Conservation (phyloP, 2,888 invertebrate species). For the Nomada flava region DNA sequence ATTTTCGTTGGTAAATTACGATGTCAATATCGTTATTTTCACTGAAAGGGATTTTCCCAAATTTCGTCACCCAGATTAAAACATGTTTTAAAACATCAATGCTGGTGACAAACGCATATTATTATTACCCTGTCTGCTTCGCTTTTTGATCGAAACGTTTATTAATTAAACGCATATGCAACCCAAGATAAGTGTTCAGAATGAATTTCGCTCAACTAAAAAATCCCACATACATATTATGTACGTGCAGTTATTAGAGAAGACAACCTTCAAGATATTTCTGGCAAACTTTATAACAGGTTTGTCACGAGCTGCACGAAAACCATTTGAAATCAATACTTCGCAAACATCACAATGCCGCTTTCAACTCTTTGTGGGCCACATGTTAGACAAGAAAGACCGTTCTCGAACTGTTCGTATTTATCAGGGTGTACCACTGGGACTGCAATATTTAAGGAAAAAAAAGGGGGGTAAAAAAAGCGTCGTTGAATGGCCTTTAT, state of each 20-base stretch:
- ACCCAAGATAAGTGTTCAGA: too few species aligned
- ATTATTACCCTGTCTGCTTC: too few species aligned
- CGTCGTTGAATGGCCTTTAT: slow-evolving; percentile 40
- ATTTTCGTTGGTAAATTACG: background rate
- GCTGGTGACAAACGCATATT: too few species aligned
- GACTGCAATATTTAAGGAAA: slow-evolving; percentile 36
- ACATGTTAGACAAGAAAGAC: slow-evolving; percentile 17
- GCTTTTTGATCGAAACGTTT: too few species aligned
- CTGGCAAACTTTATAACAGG: background rate
- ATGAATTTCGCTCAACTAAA: too few species aligned
- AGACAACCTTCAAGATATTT: background rate
- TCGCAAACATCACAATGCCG: slow-evolving; percentile 20
- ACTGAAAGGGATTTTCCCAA: too few species aligned
- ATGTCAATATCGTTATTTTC: background rate
- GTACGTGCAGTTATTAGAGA: too few species aligned
- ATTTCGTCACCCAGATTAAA: too few species aligned
- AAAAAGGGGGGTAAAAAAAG: slow-evolving; percentile 15
- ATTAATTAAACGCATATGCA: too few species aligned
- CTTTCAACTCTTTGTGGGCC: slow-evolving; percentile 25
- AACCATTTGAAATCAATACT: slow-evolving; percentile 21
- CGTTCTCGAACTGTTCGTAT: slow-evolving; percentile 35
- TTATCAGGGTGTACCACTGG: slow-evolving; percentile 31
- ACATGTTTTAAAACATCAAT: too few species aligned
- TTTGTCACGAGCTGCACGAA: background rate
- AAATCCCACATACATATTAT: too few species aligned